Conservation (phyloP, 2,113 vertebrate species). For the Saccopteryx bilineata region DNA sequence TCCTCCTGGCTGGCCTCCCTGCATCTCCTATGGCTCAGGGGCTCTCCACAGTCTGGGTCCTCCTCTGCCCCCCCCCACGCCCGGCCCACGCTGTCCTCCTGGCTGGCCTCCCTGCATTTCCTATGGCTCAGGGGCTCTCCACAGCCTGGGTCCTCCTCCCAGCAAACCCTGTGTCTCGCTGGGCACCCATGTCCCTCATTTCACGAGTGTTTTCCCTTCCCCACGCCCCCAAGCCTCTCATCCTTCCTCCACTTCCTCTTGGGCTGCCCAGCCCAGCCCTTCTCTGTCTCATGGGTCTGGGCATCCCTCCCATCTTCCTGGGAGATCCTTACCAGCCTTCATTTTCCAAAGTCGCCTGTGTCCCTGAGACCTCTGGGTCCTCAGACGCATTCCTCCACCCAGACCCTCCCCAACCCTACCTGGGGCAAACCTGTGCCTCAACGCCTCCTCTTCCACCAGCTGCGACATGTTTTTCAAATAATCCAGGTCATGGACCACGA, state of each 20-base stretch:
- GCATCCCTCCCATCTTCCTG: not conserved
- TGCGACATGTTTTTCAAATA: constrained; percentile 94
- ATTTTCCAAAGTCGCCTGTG: not conserved
- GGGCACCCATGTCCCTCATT: not conserved
- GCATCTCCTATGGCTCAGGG: not conserved
- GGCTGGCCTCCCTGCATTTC: too few relatives aligned
- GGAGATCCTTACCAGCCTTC: not conserved
- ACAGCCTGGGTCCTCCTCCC: not conserved
- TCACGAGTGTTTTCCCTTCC: not conserved
- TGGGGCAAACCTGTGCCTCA: constrained; percentile 79
- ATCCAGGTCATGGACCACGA: constrained; percentile 92
- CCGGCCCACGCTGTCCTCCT: too few relatives aligned
- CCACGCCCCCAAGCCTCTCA: not conserved
- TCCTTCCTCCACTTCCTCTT: not conserved
- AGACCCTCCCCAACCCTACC: not conserved
- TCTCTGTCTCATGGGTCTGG: not conserved
- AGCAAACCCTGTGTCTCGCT: not conserved
- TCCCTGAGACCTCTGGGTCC: not conserved
- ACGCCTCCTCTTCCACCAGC: constrained; percentile 77
- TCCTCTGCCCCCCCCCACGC: too few relatives aligned
- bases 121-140: not conserved
- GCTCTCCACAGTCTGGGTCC: not conserved
- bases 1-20: not conserved
- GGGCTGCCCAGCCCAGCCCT: too few relatives aligned
- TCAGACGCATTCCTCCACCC: not conserved